Conservation (phyloP, 2,113 vertebrate genomes). For the Eidolon helvum region DNA sequence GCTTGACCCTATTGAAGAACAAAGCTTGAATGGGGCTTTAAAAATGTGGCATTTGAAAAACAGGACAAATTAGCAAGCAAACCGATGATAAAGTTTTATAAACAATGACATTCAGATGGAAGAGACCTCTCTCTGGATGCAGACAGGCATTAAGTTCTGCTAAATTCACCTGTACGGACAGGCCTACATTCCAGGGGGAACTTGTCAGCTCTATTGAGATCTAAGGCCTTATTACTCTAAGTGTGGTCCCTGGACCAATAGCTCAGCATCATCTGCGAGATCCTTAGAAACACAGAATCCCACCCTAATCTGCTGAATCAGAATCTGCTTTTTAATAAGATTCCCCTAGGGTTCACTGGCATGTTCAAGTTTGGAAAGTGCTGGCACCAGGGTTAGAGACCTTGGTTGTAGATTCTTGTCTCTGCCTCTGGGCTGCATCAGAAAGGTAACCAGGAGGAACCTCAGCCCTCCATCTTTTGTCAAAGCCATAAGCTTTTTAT, state of each 20-base stretch:
- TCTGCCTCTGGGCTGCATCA: accelerated
- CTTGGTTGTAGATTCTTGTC: not conserved
- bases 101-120: not conserved
- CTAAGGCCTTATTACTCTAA: not conserved
- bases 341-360: not conserved
- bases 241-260: not conserved
- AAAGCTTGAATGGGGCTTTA: not conserved
- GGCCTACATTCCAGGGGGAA: accelerated
- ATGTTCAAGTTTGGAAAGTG: accelerated
- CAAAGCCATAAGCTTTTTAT: not conserved
- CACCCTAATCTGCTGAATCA: not conserved
- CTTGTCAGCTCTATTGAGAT: not conserved
- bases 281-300: not conserved
- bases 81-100: not conserved
- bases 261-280: not conserved
- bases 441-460: not conserved
- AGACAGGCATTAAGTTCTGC: not conserved
- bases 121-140: not conserved
- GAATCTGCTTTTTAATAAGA: not conserved
- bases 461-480: not conserved
- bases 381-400: not conserved
- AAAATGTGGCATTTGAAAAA: not conserved
- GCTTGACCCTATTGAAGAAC: accelerated
- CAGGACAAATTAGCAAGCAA: not conserved
- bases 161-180: not conserved